Percentiles rank a stretch among this genome's conserved stretches.
phyloP scores from a whole-genome alignment of 2,888 invertebrate species.

The Drosophila recens region DNA sequence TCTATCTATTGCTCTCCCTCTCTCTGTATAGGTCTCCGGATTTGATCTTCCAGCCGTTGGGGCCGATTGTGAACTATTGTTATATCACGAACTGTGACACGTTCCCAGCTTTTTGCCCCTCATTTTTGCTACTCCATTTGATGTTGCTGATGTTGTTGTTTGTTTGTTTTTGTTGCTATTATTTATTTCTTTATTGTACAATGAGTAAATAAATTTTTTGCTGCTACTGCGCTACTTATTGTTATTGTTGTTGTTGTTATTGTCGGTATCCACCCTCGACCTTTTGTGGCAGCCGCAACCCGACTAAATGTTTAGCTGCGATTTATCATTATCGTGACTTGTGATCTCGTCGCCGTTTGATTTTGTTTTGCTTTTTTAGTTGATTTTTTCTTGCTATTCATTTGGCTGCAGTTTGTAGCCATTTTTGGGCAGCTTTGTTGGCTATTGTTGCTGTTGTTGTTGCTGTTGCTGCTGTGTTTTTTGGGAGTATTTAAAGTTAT shows the following conservation, averaged over 20 bases:
- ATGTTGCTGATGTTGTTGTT: slow-evolving; percentile 34
- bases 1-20: slow-evolving; percentile 1
- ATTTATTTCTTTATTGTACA: slow-evolving; percentile 80
- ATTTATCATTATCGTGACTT: slow-evolving; percentile 81
- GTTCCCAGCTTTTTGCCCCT: slow-evolving; percentile 54
- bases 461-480: slow-evolving; percentile 22
- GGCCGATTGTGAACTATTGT: slow-evolving; percentile 79
- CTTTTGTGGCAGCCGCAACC: slow-evolving; percentile 76
- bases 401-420: slow-evolving; percentile 56
- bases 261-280: slow-evolving; percentile 76
- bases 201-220: slow-evolving; percentile 77
- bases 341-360: slow-evolving; percentile 75
- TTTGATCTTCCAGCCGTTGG: slow-evolving; percentile 74
- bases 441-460: slow-evolving; percentile 40
- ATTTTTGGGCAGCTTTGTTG: slow-evolving; percentile 59
- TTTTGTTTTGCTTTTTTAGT: slow-evolving; percentile 40
- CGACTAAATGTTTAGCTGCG: slow-evolving; percentile 79
- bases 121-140: slow-evolving; percentile 52
- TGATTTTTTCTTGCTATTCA: slow-evolving; percentile 39
- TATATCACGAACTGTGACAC: slow-evolving; percentile 82
- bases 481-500: slow-evolving; percentile 58
- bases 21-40: slow-evolving; percentile 20
- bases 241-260: slow-evolving; percentile 37
- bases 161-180: slow-evolving; percentile 48
- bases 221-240: slow-evolving; percentile 69